Conservation (phyloP, 37 sponge, comb jelly and placozoan species). For the Tethya wilhelma region DNA sequence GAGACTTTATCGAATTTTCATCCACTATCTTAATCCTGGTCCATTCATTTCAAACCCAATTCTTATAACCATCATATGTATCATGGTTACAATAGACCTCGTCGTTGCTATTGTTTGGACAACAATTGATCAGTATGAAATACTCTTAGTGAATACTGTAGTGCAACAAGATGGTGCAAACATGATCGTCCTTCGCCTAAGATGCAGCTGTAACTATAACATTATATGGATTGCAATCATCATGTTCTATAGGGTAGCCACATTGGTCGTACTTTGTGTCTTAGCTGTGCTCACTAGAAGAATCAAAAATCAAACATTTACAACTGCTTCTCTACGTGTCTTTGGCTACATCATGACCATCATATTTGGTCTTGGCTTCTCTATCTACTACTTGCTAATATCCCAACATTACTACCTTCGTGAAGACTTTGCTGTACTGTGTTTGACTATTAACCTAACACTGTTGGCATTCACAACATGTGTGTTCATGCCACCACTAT, state of each 20-base stretch:
- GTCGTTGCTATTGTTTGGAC: conserved; percentile 4
- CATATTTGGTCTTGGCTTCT: neutral
- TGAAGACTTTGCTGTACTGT: neutral
- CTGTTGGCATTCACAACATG: neutral
- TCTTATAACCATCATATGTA: neutral
- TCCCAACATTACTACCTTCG: neutral
- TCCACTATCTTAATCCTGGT: conserved; percentile 11
- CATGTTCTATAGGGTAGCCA: neutral
- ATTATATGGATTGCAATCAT: neutral
- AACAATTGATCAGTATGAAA: neutral
- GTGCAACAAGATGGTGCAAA: neutral
- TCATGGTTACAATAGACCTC: neutral
- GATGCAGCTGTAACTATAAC: neutral
- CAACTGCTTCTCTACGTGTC: neutral
- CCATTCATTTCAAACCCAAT: conserved; percentile 7
- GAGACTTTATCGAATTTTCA: conserved; percentile 21
- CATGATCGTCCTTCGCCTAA: too few species aligned
- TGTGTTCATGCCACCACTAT: neutral
- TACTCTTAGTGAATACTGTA: neutral
- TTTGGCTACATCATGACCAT: conserved; percentile 6
- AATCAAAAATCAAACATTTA: neutral
- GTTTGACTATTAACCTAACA: neutral
- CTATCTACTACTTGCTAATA: neutral
- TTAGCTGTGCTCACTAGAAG: neutral
- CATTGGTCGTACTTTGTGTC: neutral